Evolutionary conservation across 2,888 invertebrate species (phyloP), one percentile per base, ranked within the genome.

Genomic region (Drosophila testacea): DNA sequence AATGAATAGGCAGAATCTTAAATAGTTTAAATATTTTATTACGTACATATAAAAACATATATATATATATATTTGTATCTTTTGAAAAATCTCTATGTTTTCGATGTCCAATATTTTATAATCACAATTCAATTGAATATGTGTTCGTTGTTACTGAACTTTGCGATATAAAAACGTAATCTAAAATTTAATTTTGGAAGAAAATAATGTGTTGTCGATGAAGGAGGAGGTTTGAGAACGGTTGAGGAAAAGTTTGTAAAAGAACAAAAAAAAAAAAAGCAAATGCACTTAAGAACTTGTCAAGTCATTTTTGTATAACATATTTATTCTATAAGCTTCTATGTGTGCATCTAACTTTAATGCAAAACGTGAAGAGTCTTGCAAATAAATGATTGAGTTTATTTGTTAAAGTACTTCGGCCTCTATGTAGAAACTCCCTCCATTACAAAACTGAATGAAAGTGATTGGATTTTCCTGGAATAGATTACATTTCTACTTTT

Each of bases 381-480:
- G 69, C 73, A 83, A 70, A 64, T 77, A 67, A 85, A 69, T 62
- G 54, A 13, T 56, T 32, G 27, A 46, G 71, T 76, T 69, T 69
- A 72, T 69, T 81, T 78, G 84, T 62, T 60, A 56, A 68, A 65
- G 82, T 73, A 67, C 73, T 78, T 32, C 16, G 6, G 63, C 67
- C 66, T 84, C 67, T 78, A 75, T 67, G 83, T 83, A 83, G 75
- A 71, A 75, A 76, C 74, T 88, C 89, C 83, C 89, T 89, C 83
- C 83, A 83, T 71, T 48, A 63, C 22, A 66, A 60, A 55, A 81
- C 70, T 81, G 69, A 88, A 69, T 63, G 68, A 88, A 88, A 83
- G 81, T 88, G 79, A 88, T 83, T 88, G 74, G 71, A 78, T 88
- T 83, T 87, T 84, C 82, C 84, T 87, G 83, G 81, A 83, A 86